Evolutionary conservation across 2,797 vertebrate genomes (phyloP), one percentile per base, ranked within the genome.

Genomic region (Acanthopagrus latus): DNA sequence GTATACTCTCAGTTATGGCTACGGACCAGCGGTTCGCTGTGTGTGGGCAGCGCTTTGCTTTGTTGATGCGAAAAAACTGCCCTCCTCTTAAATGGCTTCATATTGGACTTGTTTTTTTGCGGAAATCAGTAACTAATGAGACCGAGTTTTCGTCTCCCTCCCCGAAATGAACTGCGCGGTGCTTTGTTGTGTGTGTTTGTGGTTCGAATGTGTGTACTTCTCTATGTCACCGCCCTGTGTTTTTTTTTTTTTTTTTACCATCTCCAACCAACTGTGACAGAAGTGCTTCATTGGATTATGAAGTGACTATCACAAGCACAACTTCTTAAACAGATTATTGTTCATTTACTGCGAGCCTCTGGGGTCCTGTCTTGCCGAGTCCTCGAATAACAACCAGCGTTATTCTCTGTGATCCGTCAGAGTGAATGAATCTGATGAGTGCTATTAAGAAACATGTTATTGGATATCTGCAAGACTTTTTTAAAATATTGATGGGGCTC

Each of bases 251-350:
- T n/a, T n/a, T n/a, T 33, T 74, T 80, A 54, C 69, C 38, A 33
- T 81, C 74, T 86, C 66, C 79, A 86, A 57, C 69, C 71, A 79
- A 82, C 68, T 69, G 81, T 71, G 70, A 86, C 80, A 82, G 74
- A 81, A 85, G 81, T 85, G 56, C 65, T 86, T 87, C 79, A 89
- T 88, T 88, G 82, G 78, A 80, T 82, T 80, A 85, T 71, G 64
- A 86, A 91, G 85, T 20, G 5, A 65, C 68, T 51, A 80, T 76
- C 80, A 57, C 33, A 52, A 82, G 64, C 74, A 80, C 48, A 79
- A 76, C 76, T 80, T 86, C 81, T 76, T 85, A 65, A 74, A 64
- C 23, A 66, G 71, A 89, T 87, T 86, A 69, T 75, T 84, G 80
- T 81, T 89, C 66, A 74, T 84, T 86, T 74, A 71, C 71, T 69